Evolutionary conservation across 2,113 vertebrate species (phyloP).

Genomic region (Otis tarda): DNA sequence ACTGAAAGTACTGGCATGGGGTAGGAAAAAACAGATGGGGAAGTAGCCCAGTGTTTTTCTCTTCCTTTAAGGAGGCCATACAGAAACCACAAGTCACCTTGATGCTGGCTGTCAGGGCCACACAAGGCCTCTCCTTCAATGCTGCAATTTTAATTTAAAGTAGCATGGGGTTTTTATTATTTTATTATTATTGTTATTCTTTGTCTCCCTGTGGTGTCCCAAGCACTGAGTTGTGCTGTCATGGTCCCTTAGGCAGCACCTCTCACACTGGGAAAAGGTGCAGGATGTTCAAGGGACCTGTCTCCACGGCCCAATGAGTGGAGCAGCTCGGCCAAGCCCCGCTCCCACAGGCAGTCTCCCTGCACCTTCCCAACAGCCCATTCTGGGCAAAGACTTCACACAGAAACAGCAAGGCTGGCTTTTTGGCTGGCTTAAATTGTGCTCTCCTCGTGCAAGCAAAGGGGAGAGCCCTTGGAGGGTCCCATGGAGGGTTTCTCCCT

Average conservation of each 20-base stretch:
- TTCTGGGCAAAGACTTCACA: neutral
- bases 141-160: neutral
- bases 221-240: neutral
- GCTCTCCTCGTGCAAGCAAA: neutral
- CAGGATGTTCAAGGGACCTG: neutral
- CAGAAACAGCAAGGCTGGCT: neutral
- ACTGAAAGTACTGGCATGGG: rapidly evolving
- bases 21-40: neutral
- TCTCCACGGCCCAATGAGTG: rapidly evolving
- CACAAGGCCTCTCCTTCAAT: neutral
- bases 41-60: neutral
- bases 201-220: neutral
- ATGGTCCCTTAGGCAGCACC: neutral
- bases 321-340: neutral
- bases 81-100: neutral
- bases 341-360: neutral
- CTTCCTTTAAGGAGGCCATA: neutral
- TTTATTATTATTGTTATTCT: neutral
- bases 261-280: neutral
- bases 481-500: neutral
- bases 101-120: neutral
- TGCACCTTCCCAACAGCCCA: neutral
- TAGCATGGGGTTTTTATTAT: neutral
- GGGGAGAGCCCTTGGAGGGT: neutral
- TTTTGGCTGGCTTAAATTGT: neutral